These are phyloP conservation scores for Cheilosia grossa DNA, from an alignment of 2,888 invertebrate species.

Conservation along the genomic window DNA sequence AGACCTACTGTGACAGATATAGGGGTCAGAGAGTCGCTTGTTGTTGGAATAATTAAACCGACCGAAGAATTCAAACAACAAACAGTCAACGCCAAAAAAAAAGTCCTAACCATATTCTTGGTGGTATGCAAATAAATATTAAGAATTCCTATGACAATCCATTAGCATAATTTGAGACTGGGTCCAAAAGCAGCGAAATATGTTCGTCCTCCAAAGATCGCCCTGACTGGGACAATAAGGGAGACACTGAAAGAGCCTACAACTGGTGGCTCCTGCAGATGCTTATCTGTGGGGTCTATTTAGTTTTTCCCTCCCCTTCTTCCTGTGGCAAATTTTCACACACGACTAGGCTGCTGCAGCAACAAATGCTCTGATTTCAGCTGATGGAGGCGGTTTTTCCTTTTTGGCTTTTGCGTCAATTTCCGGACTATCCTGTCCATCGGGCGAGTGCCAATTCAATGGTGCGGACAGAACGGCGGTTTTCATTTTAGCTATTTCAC, in stretches of 20 bases:
- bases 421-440: not conserved
- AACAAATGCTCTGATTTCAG: conserved; percentile 43
- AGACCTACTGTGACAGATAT: too few relatives aligned
- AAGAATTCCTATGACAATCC: conserved; percentile 25
- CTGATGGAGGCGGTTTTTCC: conserved; percentile 26
- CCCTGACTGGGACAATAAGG: not conserved
- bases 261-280: too few relatives aligned
- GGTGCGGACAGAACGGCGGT: not conserved
- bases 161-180: conserved; percentile 38
- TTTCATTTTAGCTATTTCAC: not conserved
- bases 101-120: not conserved
- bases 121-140: conserved; percentile 20
- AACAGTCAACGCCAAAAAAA: conserved; percentile 3
- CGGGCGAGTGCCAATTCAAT: conserved; percentile 4
- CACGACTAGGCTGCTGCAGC: not conserved
- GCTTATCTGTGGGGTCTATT: not conserved
- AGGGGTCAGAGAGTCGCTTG: too few relatives aligned
- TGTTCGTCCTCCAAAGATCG: not conserved
- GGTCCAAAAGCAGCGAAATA: not conserved
- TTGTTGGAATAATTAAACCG: too few relatives aligned
- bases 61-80: not conserved
- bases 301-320: not conserved
- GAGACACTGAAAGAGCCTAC: too few relatives aligned
- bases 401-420: not conserved
- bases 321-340: conserved; percentile 2